Evolutionary conservation across 2,888 invertebrate genomes (phyloP), one percentile per base, ranked within the genome.

Genomic region (Erebia aethiops): DNA sequence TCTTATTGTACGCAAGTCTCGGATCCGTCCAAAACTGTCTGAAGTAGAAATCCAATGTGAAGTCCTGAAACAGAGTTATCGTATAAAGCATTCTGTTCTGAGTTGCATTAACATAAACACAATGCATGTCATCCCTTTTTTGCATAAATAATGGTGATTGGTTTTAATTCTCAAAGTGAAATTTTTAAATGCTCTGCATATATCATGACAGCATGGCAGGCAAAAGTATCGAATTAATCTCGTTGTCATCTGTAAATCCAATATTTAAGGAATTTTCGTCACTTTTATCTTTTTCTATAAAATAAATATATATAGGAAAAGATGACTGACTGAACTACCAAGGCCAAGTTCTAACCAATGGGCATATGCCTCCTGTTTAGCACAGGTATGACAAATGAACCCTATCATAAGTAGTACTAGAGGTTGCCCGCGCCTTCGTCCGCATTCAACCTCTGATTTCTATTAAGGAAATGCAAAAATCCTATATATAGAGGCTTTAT

Each of bases 1-100:
- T 94, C 91, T 97, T 96, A 90, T 96, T 96, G 94, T 98, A 99
- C 79, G 97, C 97, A 86, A 99, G 95, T 82, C 99, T 96, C 75
- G 98, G 98, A 91, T 99, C 99, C 87, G 97, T 98, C 99, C 99
- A 99, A 93, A 98, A 98, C 95, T 99, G 99, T 89, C 99, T 97
- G 94, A 99, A 98, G 96, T 99, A 99, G 95, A 99, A 98, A 95
- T 98, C 98, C 95, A 98, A 94, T 77, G 98, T 98, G 94, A 98
- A 98, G 94, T 98, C 98, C 98, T 98, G 91, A 51, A 67, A 67
- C 21, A 66, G 10, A 11, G 13, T 16, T 2, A 41, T 5, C 18
- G 41, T 54, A 7, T 64, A 64, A 54, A 64, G 52, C 35, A 35
- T 16, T 64, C 52, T 11, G 35, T 13, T 64, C 52, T 35, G 10